Percentiles rank a stretch among this genome's conserved stretches.
Conservation (phyloP, 1,140 invertebrate species). For the Rhynchophorus ferrugineus region DNA sequence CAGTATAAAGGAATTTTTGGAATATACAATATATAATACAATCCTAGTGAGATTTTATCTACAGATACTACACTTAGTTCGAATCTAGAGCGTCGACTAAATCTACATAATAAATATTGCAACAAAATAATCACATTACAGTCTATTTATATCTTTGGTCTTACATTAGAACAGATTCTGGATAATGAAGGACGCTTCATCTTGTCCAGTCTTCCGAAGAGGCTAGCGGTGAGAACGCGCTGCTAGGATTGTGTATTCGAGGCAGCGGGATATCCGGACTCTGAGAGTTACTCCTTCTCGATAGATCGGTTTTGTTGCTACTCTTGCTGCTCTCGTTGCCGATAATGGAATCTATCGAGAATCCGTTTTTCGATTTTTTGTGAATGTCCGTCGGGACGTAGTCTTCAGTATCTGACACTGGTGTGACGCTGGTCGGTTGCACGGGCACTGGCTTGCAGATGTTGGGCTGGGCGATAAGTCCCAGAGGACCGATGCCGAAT, state of each 20-base stretch:
- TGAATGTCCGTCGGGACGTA: slow-evolving; percentile 29
- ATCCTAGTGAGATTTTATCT: slow-evolving; percentile 12
- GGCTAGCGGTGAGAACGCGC: slow-evolving; percentile 37
- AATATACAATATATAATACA: slow-evolving; percentile 5
- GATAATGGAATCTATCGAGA: slow-evolving; percentile 40
- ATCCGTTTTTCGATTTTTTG: slow-evolving; percentile 37
- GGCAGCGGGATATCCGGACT: slow-evolving; percentile 26
- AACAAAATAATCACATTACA: slow-evolving; percentile 32
- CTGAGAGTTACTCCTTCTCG: slow-evolving; percentile 24
- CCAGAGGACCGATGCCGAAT: slow-evolving; percentile 33
- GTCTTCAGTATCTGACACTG: slow-evolving; percentile 34
- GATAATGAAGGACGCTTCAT: slow-evolving; percentile 28
- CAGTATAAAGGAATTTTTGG: slow-evolving; percentile 24
- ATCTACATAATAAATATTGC: slow-evolving; percentile 29
- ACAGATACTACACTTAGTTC: slow-evolving; percentile 7
- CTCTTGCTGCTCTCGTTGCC: slow-evolving; percentile 28
- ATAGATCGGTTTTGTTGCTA: slow-evolving; percentile 19
- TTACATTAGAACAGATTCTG: slow-evolving; percentile 11
- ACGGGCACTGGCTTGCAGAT: slow-evolving; percentile 48
- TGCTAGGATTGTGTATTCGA: slow-evolving; percentile 34
- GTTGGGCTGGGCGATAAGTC: slow-evolving; percentile 38
- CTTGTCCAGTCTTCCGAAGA: slow-evolving; percentile 38
- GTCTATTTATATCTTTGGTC: slow-evolving; percentile 30
- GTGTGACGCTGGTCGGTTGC: slow-evolving; percentile 38
- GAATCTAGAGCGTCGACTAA: slow-evolving; percentile 11